Evolutionary conservation across 1,140 invertebrate species (phyloP), one percentile per base, ranked within the genome.

Genomic region (Andricus grossulariae): DNA sequence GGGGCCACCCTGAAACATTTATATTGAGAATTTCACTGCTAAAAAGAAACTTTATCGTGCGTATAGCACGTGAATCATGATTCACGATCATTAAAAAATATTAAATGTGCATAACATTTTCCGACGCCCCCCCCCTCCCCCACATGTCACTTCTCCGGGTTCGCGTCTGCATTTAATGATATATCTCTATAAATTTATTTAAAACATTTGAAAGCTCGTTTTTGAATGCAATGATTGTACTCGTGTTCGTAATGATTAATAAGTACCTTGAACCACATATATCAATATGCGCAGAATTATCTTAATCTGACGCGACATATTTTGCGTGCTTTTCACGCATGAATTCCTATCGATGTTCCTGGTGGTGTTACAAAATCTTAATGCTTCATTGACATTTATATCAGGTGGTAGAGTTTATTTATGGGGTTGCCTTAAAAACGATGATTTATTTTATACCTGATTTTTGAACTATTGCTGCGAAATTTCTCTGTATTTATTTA

Each of bases 181-280:
- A 66, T 66, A 8, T 45, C 39, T 45, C 39, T 10, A 45, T 45
- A 11, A 45, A 45, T 45, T 1, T 45, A 45, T 45, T 11, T 15
- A 3, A 15, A 66, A 45, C n/a, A 15, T 66, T 66, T 7, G n/a
- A 39, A 45, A 25, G 39, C 60, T 25, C 8, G 60, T 66, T 16
- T 39, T 39, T 45, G 6, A 16, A 66, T 66, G 49, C 52, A 45
- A 25, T 11, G 11, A 75, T 70, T 19, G 5, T 19, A 74, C 45
- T 73, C 13, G 57, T 72, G 76, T n/a, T 75, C 50, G n/a, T 51
- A 32, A 13, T 15, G 25, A 45, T 66, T 66, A 32, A 66, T 66
- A 21, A 66, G 16, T 66, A 66, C 13, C 60, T 66, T 39, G 25
- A 39, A 5, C 3, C 25, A 39, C 25, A 10, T 5, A 16, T 19